A percentile compares a stretch with the other conserved stretches of the same genome.
Conservation (phyloP, 1,140 invertebrate genomes). For the Drosophila punjabiensis region DNA sequence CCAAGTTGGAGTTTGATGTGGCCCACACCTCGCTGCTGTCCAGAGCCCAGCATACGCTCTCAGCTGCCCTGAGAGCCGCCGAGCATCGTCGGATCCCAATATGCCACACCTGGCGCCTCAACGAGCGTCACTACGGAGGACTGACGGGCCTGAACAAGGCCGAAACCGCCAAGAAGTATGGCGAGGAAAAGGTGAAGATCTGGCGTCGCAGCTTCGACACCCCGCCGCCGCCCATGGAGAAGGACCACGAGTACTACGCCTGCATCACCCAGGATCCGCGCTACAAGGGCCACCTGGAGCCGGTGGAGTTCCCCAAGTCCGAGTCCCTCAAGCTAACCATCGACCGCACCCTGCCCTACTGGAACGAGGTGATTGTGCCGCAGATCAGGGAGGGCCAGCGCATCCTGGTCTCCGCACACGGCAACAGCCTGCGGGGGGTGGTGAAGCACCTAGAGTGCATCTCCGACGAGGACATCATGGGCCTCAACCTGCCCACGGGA, state of each 20-base stretch:
- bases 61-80: slow-evolving; percentile 91
- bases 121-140: slow-evolving; percentile 97
- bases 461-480: slow-evolving; percentile 95
- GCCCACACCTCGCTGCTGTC: slow-evolving; percentile 96
- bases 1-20: slow-evolving; percentile 93
- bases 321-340: slow-evolving; percentile 97
- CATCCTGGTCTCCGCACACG: slow-evolving; percentile 97
- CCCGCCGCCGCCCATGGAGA: slow-evolving; percentile 95
- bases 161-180: slow-evolving; percentile 97
- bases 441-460: slow-evolving; percentile 96
- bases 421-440: slow-evolving; percentile 97
- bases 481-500: slow-evolving; percentile 96
- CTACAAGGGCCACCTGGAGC: slow-evolving; percentile 90
- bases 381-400: slow-evolving; percentile 93
- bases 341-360: slow-evolving; percentile 95
- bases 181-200: slow-evolving; percentile 96
- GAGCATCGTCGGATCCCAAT: slow-evolving; percentile 92
- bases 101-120: slow-evolving; percentile 94
- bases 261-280: slow-evolving; percentile 93
- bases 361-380: slow-evolving; percentile 97
- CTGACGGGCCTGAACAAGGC: slow-evolving; percentile 97
- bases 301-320: slow-evolving; percentile 94
- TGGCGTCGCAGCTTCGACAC: slow-evolving; percentile 97
- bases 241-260: slow-evolving; percentile 92
- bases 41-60: slow-evolving; percentile 94